These are phyloP conservation scores for Salpingus planirostris DNA, from an alignment of 2,888 invertebrate genomes.

Conservation along the genomic window DNA sequence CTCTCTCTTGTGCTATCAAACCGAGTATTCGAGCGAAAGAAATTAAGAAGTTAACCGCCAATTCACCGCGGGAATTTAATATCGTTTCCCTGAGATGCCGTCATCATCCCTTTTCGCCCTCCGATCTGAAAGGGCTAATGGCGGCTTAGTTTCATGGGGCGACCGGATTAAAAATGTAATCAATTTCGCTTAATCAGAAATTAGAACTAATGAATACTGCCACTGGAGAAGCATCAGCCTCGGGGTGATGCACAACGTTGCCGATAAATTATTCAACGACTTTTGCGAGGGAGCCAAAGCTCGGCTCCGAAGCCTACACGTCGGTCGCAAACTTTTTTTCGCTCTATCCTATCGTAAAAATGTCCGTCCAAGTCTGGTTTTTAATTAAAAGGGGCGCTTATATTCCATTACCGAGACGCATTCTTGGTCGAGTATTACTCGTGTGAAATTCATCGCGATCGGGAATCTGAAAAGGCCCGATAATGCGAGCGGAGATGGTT, in stretches of 20 bases:
- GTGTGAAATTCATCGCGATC: no score
- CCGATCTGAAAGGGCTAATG: constrained; percentile 10
- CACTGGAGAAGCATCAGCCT: constrained; percentile 5
- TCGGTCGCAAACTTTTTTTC: no score
- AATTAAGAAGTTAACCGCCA: constrained; percentile 25
- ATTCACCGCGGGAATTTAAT: constrained; percentile 23
- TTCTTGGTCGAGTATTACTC: no score
- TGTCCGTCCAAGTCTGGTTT: background rate
- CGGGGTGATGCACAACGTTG: constrained; percentile 1
- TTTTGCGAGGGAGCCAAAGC: no score
- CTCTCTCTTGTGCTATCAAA: constrained; percentile 17
- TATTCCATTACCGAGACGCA: no score
- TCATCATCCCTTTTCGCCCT: background rate
- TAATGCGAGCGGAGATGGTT: no score
- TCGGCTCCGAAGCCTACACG: no score
- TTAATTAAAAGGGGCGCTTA: no score
- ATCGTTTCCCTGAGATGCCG: constrained; percentile 9
- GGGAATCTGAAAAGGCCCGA: no score
- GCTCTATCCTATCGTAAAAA: no score
- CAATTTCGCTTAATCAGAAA: constrained; percentile 22
- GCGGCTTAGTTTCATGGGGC: constrained; percentile 12
- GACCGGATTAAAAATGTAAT: constrained; percentile 14
- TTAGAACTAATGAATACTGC: constrained; percentile 18
- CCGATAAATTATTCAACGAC: constrained; percentile 3
- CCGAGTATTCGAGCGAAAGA: constrained; percentile 21